Conservation (phyloP, 2,888 invertebrate genomes). For the Hirtodrosophila cameraria region DNA sequence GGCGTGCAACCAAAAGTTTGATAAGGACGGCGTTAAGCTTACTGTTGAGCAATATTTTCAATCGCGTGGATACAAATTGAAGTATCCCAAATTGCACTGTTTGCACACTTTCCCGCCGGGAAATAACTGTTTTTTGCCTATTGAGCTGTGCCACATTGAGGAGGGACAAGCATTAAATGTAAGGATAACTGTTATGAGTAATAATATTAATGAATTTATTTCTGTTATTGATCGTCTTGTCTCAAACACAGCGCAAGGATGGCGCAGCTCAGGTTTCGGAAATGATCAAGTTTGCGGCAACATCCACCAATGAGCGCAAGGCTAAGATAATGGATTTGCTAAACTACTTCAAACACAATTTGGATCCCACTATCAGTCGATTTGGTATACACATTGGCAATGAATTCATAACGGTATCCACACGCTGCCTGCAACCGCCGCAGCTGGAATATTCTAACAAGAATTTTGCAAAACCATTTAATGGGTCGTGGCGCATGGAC, state of each 20-base stretch:
- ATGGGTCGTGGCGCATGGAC: slow-evolving; percentile 76
- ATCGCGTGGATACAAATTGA: slow-evolving; percentile 79
- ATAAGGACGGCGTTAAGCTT: slow-evolving; percentile 57
- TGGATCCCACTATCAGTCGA: slow-evolving; percentile 87
- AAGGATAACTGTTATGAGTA: slow-evolving; percentile 33
- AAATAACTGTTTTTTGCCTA: slow-evolving; percentile 91
- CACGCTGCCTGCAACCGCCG: slow-evolving; percentile 92
- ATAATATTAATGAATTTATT: no score
- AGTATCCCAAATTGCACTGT: slow-evolving; percentile 90
- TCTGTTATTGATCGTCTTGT: not conserved
- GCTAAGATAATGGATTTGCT: slow-evolving; percentile 89
- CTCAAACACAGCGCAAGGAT: slow-evolving; percentile 86
- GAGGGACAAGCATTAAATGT: slow-evolving; percentile 89
- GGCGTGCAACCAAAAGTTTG: slow-evolving; percentile 83
- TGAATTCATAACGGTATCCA: slow-evolving; percentile 90
- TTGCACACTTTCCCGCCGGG: slow-evolving; percentile 91
- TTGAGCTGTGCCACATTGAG: slow-evolving; percentile 92
- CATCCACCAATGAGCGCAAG: slow-evolving; percentile 90
- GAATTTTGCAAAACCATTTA: slow-evolving; percentile 31
- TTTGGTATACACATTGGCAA: slow-evolving; percentile 92
- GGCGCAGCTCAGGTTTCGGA: slow-evolving; percentile 92
- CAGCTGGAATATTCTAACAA: slow-evolving; percentile 86
- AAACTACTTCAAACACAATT: slow-evolving; percentile 71
- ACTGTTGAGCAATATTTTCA: slow-evolving; percentile 84
- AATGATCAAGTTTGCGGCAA: slow-evolving; percentile 95